Percentiles rank a stretch among this genome's conserved stretches.
These are phyloP conservation scores for Strigamia crassipes DNA, from an alignment of 2,888 invertebrate genomes.

Conservation along the genomic window DNA sequence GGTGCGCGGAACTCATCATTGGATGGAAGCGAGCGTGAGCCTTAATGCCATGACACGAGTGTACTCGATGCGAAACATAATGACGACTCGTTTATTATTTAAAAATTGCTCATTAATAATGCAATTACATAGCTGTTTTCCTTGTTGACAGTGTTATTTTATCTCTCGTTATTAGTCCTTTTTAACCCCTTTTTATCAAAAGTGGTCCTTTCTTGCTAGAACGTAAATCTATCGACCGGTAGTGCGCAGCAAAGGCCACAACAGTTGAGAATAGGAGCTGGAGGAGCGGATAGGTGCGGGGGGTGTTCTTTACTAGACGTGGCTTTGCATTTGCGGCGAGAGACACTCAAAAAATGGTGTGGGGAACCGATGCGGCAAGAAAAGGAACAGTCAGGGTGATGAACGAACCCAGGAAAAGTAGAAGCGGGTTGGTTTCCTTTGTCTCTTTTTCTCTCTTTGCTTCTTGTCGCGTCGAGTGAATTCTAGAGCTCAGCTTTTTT, in stretches of 20 bases:
- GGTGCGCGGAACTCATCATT: neutral
- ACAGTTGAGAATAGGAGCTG: neutral
- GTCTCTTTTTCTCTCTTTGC: neutral
- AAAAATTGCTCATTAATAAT: conserved; percentile 21
- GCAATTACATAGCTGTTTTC: conserved; percentile 21
- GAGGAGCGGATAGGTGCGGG: neutral
- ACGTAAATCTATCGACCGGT: neutral
- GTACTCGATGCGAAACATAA: neutral
- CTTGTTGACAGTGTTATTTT: conserved; percentile 21
- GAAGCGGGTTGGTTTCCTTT: neutral
- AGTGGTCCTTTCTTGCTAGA: neutral
- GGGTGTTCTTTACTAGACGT: neutral
- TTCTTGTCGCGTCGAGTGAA: neutral
- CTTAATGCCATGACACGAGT: neutral
- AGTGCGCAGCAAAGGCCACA: neutral
- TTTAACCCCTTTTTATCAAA: neutral
- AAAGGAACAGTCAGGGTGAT: conserved; percentile 10
- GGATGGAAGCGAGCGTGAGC: neutral
- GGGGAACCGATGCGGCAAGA: conserved; percentile 21
- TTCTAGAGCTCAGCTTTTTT: neutral
- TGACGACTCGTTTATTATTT: conserved; percentile 21
- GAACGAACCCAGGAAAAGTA: neutral
- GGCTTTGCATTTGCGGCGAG: conserved; percentile 21
- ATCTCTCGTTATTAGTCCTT: neutral
- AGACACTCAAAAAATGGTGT: conserved; percentile 5